phyloP scores from a whole-genome alignment of 2,797 vertebrate species.

The Hypotaenidia okinawae region DNA sequence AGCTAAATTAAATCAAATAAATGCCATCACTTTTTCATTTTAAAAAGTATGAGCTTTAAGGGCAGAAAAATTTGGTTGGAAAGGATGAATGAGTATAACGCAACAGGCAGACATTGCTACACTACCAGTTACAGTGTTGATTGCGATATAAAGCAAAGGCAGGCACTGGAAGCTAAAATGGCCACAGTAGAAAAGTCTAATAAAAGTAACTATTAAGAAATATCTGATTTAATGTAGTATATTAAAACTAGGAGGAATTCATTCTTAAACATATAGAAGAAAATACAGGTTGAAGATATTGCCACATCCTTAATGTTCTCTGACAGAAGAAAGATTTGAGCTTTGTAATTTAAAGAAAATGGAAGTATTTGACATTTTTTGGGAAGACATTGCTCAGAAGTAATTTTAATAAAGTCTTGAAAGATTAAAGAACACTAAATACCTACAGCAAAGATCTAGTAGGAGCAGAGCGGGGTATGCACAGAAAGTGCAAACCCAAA shows the following conservation, averaged over 20 bases:
- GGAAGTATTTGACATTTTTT: not conserved
- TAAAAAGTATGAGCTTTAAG: not conserved
- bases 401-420: not conserved
- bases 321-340: not conserved
- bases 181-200: not conserved
- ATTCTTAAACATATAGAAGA: not conserved
- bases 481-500: not conserved
- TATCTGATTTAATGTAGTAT: not conserved
- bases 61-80: not conserved
- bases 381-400: not conserved
- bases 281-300: not conserved
- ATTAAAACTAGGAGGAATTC: not conserved
- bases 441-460: not conserved
- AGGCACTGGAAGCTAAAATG: not conserved
- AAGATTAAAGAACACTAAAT: not conserved
- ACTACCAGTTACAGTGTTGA: not conserved
- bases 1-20: not conserved
- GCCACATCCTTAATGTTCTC: not conserved
- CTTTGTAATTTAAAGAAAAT: not conserved
- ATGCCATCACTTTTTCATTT: not conserved
- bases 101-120: not conserved
- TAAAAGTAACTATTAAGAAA: not conserved
- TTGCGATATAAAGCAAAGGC: not conserved
- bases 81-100: not conserved
- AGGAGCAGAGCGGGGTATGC: not conserved